Conservation (phyloP, 53 echinoderm and acorn worm genomes). For the Mesocentrotus franciscanus region DNA sequence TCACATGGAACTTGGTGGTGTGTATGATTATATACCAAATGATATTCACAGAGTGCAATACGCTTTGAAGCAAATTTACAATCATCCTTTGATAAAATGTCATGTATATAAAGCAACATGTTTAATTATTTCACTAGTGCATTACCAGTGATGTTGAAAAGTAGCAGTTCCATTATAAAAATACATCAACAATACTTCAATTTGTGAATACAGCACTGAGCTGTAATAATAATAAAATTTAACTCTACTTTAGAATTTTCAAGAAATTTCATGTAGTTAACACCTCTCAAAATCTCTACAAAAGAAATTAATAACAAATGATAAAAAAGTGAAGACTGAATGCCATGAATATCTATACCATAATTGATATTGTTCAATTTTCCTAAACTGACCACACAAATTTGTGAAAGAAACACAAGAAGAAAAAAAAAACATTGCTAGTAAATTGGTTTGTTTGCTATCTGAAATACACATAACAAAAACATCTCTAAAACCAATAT, state of each 20-base stretch:
- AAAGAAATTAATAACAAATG: not conserved
- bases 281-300: not conserved
- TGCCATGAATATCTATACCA: not conserved
- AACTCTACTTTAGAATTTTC: not conserved
- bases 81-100: conserved; percentile 19
- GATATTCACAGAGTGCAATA: conserved; percentile 21
- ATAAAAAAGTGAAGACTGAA: not conserved
- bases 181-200: not conserved
- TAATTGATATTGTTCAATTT: not conserved
- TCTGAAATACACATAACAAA: conserved; percentile 24
- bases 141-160: not conserved
- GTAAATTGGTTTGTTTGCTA: not conserved
- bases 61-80: conserved; percentile 32
- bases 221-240: not conserved
- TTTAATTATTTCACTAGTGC: not conserved
- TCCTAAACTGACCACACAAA: conserved; percentile 4
- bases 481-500: conserved; percentile 7
- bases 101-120: conserved; percentile 9
- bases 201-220: not conserved
- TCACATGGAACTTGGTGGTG: not conserved
- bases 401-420: not conserved
- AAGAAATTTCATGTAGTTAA: not conserved
- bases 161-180: conserved; percentile 18
- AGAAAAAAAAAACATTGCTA: not conserved
- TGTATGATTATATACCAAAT: conserved; percentile 10